Conservation (phyloP, 2,113 vertebrate genomes). For the Gymnarchus niloticus region DNA sequence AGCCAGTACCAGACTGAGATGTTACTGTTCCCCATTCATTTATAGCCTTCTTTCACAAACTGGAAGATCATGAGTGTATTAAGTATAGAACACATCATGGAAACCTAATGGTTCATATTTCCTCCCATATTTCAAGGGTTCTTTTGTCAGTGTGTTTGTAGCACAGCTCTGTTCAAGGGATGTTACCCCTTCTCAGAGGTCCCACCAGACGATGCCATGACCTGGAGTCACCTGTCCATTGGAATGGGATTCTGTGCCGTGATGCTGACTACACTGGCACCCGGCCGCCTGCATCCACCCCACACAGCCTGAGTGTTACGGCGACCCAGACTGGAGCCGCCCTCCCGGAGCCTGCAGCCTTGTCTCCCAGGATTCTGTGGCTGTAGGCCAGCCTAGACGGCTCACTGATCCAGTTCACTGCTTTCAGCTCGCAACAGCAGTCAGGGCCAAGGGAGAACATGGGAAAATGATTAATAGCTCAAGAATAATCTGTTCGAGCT, state of each 20-base stretch:
- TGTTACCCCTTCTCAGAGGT: neutral
- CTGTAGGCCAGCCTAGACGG: neutral
- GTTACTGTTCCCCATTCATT: neutral
- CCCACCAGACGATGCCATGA: neutral
- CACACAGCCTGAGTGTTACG: neutral
- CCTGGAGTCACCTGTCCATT: neutral
- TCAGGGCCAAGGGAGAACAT: neutral
- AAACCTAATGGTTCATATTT: neutral
- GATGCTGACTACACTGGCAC: neutral
- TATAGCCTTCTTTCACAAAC: neutral
- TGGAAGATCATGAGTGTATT: neutral
- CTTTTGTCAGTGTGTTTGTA: neutral
- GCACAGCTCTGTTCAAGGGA: neutral
- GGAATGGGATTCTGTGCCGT: neutral
- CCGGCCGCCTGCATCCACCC: neutral
- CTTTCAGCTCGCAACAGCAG: slow-evolving; percentile 12
- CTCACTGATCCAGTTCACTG: slow-evolving; percentile 12
- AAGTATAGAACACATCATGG: neutral
- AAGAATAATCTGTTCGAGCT: neutral
- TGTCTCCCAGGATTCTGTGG: neutral
- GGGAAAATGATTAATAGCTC: slow-evolving; percentile 24
- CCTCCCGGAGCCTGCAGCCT: neutral
- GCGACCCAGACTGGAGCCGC: neutral
- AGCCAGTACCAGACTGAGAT: neutral
- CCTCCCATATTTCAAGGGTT: neutral